Evolutionary conservation across 2,113 vertebrate genomes (phyloP).

Genomic region (Rhineura floridana): DNA sequence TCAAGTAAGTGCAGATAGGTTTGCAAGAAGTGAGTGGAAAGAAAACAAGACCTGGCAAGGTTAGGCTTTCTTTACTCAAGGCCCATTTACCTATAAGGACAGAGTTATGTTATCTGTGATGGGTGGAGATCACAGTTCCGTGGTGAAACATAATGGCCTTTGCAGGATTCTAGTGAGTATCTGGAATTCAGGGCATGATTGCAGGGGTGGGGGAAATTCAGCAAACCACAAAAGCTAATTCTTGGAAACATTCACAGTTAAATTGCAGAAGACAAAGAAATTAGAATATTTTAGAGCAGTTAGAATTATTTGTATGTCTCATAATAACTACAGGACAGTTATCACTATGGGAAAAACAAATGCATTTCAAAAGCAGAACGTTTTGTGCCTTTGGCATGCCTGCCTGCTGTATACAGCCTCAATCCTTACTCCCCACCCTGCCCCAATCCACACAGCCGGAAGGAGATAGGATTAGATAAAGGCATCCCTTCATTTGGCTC

Average conservation of each 20-base stretch:
- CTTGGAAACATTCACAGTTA: not conserved
- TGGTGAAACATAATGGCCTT: not conserved
- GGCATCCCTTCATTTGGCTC: no score
- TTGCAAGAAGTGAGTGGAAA: not conserved
- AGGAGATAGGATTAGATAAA: no score
- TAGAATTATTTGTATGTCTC: not conserved
- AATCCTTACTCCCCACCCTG: no score
- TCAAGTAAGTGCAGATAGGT: not conserved
- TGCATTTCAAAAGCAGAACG: no score
- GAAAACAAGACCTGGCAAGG: not conserved
- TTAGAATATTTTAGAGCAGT: not conserved
- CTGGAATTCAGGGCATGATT: not conserved
- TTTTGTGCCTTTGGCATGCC: no score
- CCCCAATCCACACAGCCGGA: no score
- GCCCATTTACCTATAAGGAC: not conserved
- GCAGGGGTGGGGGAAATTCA: not conserved
- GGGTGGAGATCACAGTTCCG: not conserved
- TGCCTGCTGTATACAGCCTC: no score
- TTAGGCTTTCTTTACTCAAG: not conserved
- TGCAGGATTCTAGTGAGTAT: not conserved
- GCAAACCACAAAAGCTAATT: not conserved
- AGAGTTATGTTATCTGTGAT: not conserved
- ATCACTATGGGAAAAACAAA: not conserved
- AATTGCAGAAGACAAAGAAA: not conserved
- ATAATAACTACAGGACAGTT: no score